Base-by-base conservation (phyloP, 2,888 invertebrate genomes). In the Xylota sylvarum region DNA sequence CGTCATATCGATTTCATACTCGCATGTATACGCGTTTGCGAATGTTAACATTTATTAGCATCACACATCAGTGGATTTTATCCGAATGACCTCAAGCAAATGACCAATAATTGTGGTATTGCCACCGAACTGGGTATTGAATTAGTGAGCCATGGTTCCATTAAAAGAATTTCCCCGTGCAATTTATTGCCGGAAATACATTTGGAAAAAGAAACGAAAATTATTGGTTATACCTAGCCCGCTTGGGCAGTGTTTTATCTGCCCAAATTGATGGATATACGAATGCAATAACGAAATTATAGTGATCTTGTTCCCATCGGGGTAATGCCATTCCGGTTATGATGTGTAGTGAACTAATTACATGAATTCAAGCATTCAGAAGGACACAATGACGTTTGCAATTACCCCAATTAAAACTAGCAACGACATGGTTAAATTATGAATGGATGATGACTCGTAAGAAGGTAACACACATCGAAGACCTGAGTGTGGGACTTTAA, bases 1-100 rank as follows among this genome's bases (percentile, higher is more conserved):
- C 27, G 7, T 14, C 23, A 10, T 17, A 60, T 60, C 40, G 37
- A 37, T 52, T 5, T n/a, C 23, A 10, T 19, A 9, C 23, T 17
- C 27, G 0, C 5, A 40, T 12, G 32, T 12, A 10, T 40, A 30
- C 17, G 4, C 32, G 14, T 27, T 27, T 27, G 30, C 40, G 62
- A 74, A 52, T 50, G 62, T 64, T 74, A 74, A 74, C 64, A 74
- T 74, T 73, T 73, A 73, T 73, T 73, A 48, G 50, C 73, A 35
- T 48, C 52, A 60, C 60, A 48, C 72, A 60, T 72, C 58, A 27
- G 55, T 43, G 52, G 40, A 74, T 74, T 74, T 74, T 43, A 74
- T 43, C 55, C 52, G 23, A 37, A 64, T 55, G 19, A 74, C 74
- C 64, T 10, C 52, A 43, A 55, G 73, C 74, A 73, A 73, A 62